Evolutionary conservation across 2,888 invertebrate species (phyloP).

Genomic region (Darwinula stevensoni): DNA sequence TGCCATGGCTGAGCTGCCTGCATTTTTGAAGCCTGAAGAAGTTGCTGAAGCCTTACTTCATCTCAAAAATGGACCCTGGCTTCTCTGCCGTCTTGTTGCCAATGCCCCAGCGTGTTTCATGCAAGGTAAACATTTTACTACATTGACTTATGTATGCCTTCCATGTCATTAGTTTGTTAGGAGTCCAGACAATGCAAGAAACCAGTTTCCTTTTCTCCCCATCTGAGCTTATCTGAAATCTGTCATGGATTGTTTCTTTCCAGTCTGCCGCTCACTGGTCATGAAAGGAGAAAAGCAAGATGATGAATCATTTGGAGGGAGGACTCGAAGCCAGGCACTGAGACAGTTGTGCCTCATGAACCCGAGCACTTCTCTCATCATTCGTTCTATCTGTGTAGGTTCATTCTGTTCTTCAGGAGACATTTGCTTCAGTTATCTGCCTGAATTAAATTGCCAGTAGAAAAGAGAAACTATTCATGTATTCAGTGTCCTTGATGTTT

Average conservation of each 20-base stretch:
- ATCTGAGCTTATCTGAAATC: not conserved
- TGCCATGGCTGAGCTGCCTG: constrained; percentile 68
- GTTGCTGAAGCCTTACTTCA: constrained; percentile 54
- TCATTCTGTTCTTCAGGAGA: not conserved
- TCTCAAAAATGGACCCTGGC: constrained; percentile 60
- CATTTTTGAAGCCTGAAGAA: constrained; percentile 31
- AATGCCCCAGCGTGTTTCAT: constrained; percentile 78
- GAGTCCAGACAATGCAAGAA: too few relatives aligned
- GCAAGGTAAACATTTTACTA: constrained; percentile 28
- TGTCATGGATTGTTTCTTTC: constrained; percentile 10
- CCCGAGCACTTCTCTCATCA: constrained; percentile 50
- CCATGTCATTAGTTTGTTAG: not conserved
- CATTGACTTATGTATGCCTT: not conserved
- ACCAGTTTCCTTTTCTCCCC: too few relatives aligned
- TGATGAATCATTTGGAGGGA: constrained; percentile 57
- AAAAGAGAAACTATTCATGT: too few relatives aligned
- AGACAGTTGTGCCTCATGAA: constrained; percentile 61
- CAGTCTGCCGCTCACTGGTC: constrained; percentile 55
- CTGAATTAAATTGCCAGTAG: too few relatives aligned
- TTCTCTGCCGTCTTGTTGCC: constrained; percentile 69
- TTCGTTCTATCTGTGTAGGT: constrained; percentile 49
- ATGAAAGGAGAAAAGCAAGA: constrained; percentile 57
- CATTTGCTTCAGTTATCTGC: too few relatives aligned
- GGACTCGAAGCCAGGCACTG: constrained; percentile 37
- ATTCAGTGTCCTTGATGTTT: too few relatives aligned